Evolutionary conservation across 2,888 invertebrate species (phyloP).

Genomic region (Chalcosyrphus nemorum): DNA sequence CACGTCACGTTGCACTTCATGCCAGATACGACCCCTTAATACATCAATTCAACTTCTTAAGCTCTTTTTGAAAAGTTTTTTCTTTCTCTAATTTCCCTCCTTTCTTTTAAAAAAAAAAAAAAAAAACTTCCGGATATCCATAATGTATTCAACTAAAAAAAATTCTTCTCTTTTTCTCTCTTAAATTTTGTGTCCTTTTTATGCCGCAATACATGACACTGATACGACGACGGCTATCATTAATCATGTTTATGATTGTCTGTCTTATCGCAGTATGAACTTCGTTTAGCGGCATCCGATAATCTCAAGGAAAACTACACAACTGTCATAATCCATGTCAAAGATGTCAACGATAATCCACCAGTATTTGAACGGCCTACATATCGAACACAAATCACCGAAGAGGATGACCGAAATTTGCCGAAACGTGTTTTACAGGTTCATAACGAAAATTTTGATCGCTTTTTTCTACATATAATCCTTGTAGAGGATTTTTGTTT

Average conservation of each 20-base stretch:
- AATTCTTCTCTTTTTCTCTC: not conserved
- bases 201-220: conserved; percentile 12
- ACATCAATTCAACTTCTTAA: conserved; percentile 19
- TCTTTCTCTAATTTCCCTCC: not conserved
- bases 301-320: conserved; percentile 99
- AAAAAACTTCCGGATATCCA: not conserved
- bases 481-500: conserved; percentile 49
- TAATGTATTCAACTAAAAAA: conserved; percentile 21
- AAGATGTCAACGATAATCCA: conserved; percentile 99
- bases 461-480: conserved; percentile 37
- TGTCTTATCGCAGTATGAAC: conserved; percentile 89
- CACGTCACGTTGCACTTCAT: not conserved
- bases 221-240: conserved; percentile 11
- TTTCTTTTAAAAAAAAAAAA: not conserved
- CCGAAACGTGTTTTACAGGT: conserved; percentile 97
- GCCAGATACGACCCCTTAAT: not conserved
- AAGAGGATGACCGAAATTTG: conserved; percentile 96
- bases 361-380: conserved; percentile 97
- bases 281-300: conserved; percentile 96
- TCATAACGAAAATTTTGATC: conserved; percentile 74
- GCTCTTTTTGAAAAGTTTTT: conserved; percentile 1
- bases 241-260: conserved; percentile 18
- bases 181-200: conserved; percentile 30
- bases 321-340: conserved; percentile 97
- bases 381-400: conserved; percentile 97